Base-by-base conservation (phyloP, 2,797 vertebrate genomes). In the Etheostoma perlongum region DNA sequence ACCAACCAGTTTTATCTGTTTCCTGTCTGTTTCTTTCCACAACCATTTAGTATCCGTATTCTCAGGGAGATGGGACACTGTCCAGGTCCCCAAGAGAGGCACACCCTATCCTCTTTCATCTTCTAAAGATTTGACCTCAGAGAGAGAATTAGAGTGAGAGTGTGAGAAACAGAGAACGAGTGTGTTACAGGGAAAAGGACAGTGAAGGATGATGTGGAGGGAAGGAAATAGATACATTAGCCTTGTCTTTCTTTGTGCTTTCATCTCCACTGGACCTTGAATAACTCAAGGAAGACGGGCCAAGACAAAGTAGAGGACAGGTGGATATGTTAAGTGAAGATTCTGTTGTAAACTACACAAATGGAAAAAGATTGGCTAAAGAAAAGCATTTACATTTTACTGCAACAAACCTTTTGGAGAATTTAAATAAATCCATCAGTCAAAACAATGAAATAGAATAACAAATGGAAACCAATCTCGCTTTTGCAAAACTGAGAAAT, bases 1-100 rank as follows among this genome's bases (percentile, higher is more conserved):
- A 75, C 82, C 54, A 55, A 63, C 72, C 72, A 49, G 67, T 85
- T 89, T 85, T 85, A 91, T 93, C 82, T 88, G 77, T 81, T 91
- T 89, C 71, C 83, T 87, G 76, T 86, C 89, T 81, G 74, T 70
- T 86, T 57, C 71, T 83, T 18, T 4, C 76, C 63, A 78, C 79
- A 58, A 36, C 67, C 48, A 82, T 87, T 90, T 79, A 88, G 88
- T 91, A 90, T 81, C 63, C 21, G 67, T 84, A 62, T 85, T 76
- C 77, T 87, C 54, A 1, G 75, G 81, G 85, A 81, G 59, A 75
- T 15, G 63, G 72, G 64, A 21, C 49, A 42, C 62, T 33, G 58
- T 82, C 67, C 61, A 59, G 61, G 62, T 69, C 62, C 67, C 72
- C 66, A 9, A 76, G 36, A 66, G 66, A 79, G 78, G 30, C 49